Conservation (phyloP, 2,888 invertebrate species). For the Tetragonisca angustula region DNA sequence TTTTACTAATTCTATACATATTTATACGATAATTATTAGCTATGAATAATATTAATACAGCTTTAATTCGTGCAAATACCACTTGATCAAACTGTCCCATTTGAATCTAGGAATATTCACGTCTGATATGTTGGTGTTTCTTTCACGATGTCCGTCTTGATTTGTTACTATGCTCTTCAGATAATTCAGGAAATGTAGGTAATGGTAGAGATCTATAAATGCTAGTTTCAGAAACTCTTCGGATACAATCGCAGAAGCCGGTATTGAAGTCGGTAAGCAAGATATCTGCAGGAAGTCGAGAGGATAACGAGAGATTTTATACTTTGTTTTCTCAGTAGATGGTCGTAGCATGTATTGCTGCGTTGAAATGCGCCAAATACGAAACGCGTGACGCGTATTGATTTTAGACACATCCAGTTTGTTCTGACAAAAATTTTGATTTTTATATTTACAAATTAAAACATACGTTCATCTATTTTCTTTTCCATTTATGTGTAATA, state of each 20-base stretch:
- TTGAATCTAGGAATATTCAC: background rate
- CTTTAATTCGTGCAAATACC: background rate
- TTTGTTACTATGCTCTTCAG: conserved; percentile 34
- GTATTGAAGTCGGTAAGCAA: conserved; percentile 71
- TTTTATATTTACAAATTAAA: background rate
- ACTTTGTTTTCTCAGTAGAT: conserved; percentile 57
- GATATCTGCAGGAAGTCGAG: conserved; percentile 51
- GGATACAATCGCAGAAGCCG: conserved; percentile 64
- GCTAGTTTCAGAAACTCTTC: conserved; percentile 37
- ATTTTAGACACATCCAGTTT: background rate
- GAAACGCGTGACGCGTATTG: background rate
- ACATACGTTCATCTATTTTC: background rate
- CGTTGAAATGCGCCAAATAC: background rate
- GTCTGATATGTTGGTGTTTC: conserved; percentile 6
- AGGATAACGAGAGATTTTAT: conserved; percentile 46
- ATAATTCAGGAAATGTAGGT: conserved; percentile 59
- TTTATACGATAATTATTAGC: no score
- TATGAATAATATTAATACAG: no score
- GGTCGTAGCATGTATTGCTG: conserved; percentile 56
- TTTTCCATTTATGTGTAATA: background rate
- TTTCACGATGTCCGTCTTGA: background rate
- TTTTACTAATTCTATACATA: no score
- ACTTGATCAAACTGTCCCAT: background rate
- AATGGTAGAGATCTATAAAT: conserved; percentile 60
- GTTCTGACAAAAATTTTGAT: background rate